Evolutionary conservation across 2,888 invertebrate genomes (phyloP), one percentile per base, ranked within the genome.

Genomic region (Caenorhabditis becei): DNA sequence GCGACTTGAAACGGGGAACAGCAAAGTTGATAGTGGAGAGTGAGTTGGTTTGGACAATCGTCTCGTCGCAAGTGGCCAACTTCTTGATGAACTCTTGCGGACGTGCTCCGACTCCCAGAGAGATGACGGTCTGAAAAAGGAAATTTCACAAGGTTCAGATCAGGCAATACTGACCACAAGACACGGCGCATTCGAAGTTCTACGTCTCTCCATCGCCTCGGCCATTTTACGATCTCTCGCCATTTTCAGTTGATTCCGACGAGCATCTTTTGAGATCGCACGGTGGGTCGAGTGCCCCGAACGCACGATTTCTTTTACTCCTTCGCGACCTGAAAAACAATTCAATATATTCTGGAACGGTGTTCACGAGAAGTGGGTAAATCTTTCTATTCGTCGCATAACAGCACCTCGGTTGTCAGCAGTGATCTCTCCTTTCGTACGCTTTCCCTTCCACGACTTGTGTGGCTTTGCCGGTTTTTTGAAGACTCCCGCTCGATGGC

Each of bases 401-500:
- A 51, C 8, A 28, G 37, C 47, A 81, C 88, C 87, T 77, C 85
- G 70, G 61, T 77, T 83, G 14, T 84, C 83, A 41, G 80, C 47
- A 8, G 77, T 80, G 26, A 91, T 93, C 24, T 95, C 94, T 11
- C 97, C 95, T 93, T 98, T 97, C 23, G 96, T 96, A 35, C 95
- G 94, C 92, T 98, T 97, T 83, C 95, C 94, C 4, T 85, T 85
- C 83, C 96, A 96, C 83, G 95, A 95, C 92, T 97, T 98, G 91
- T 98, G 98, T 53, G 93, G 89, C 92, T 99, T 99, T 91, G 98
- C 98, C 81, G 94, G 94, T 92, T 97, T 97, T 91, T 98, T 98
- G 54, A 96, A 93, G 61, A 94, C 94, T 49, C 97, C 96, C 37
- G 97, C 93, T 71, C 96, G 94, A 93, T 98, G 97, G 16, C 85